Base-by-base conservation (phyloP, 2,888 invertebrate genomes). In the Aquatica leii region DNA sequence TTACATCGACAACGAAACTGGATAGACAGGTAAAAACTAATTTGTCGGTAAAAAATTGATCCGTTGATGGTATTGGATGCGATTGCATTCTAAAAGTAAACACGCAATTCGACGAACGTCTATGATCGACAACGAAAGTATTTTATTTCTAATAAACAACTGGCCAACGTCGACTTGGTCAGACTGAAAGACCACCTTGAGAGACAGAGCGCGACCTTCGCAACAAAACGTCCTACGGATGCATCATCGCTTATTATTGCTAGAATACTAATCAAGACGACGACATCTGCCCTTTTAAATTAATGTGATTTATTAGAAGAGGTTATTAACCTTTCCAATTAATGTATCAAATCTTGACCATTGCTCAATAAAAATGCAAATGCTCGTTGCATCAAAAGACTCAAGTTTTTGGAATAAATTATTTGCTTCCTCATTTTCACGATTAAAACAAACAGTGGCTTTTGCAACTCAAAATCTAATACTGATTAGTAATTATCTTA, bases 1-100 rank as follows among this genome's bases (percentile, higher is more conserved):
- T 70, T 70, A 65, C 66, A 59, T 65, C 63, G 61, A 52, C 64
- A 62, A 68, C 67, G 57, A 64, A 68, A 70, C 65, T 65, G 64
- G 70, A 66, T 69, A 71, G 71, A 71, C 71, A 59, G 48, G 57
- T 67, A 71, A 71, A 71, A 71, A 71, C 66, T 57, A 60, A 69
- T 67, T 70, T 63, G 57, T 54, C 50, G 53, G 55, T 59, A 56
- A 68, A 69, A 69, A 70, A 63, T 64, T 40, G 54, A 62, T 11
- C 50, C 46, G 24, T 24, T 24, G 24, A 40, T 18, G 59, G 54
- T 59, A 59, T 54, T 59, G 58, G 49, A 59, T 49, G 59, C 51
- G 54, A 59, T 41, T 49, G 50, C 55, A 59, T 62, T 62, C 58
- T 62, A 24, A 50, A 58, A 58, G 58, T 41, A 37, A 20, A 50